Evolutionary conservation across 1,140 invertebrate genomes (phyloP), one percentile per base, ranked within the genome.

Genomic region (Magallana ariakensis): DNA sequence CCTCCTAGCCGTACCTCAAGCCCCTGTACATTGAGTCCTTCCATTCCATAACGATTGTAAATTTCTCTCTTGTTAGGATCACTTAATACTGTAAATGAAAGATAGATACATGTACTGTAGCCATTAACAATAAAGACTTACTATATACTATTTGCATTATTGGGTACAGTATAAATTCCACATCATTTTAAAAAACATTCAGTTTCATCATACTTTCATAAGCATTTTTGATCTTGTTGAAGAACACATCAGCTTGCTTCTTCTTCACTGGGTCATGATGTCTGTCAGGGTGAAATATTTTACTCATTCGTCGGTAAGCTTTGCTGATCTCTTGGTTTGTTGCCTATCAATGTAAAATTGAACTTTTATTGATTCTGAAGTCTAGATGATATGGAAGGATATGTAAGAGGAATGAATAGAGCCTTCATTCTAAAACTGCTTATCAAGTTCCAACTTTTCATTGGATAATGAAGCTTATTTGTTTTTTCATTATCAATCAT

Each of bases 221-320:
- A 10, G 98, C 98, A 91, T 96, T 97, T 93, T 98, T 99, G 0
- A 97, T 97, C 94, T 98, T 97, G 93, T 97, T 97, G 93, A 99
- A 99, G 90, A 99, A 95, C 83, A 97, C 94, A 94, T 99, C 98
- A 3, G 98, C 98, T 95, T 98, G 96, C 92, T 97, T 97, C 88
- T 95, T 95, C 92, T 98, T 98, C 80, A 96, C 95, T 1, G 96
- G 96, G 16, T 97, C 96, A 92, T 98, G 96, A 95, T 99, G 98
- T 95, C 99, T 99, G 93, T 99, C 98, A 9, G 98, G 98, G 95
- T 99, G 98, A 92, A 98, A 99, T 83, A 98, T 96, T 90, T 97
- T 96, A 92, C 98, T 98, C 16, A 98, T 96, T 84, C 97, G 96
- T 89, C 98, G 96, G 94, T 98, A 99, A 0, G 98, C 97, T 96